Conservation (phyloP, 2,888 invertebrate species). For the Synanthedon myopaeformis region DNA sequence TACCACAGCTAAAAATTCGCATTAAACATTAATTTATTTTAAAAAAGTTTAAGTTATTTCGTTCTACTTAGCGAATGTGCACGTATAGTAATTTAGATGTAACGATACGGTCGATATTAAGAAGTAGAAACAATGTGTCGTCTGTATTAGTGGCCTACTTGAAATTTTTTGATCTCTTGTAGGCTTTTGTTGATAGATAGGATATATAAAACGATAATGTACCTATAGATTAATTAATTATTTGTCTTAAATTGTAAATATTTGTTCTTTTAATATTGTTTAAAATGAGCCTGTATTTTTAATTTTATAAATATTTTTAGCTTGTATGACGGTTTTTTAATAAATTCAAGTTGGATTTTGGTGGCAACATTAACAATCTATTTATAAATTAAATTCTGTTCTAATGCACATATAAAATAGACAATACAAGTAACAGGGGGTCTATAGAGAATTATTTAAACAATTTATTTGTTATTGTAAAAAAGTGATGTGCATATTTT, state of each 20-base stretch:
- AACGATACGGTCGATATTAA: conserved; percentile 43
- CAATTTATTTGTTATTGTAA: conserved; percentile 7
- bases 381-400: conserved; percentile 17
- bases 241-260: conserved; percentile 62
- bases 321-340: conserved; percentile 41
- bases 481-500: conserved; percentile 36
- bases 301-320: conserved; percentile 50
- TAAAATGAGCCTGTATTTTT: conserved; percentile 34
- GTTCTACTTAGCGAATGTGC: conserved; percentile 64
- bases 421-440: conserved; percentile 57
- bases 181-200: conserved; percentile 66
- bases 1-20: conserved; percentile 10
- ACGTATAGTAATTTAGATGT: conserved; percentile 56
- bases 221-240: conserved; percentile 58
- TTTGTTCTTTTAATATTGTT: conserved; percentile 52
- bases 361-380: conserved; percentile 45
- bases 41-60: conserved; percentile 60
- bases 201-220: conserved; percentile 41
- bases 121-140: conserved; percentile 59
- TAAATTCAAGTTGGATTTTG: conserved; percentile 58
- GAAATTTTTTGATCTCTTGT: conserved; percentile 50
- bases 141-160: conserved; percentile 59
- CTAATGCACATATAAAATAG: conserved; percentile 17
- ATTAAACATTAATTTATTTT: conserved; percentile 58
- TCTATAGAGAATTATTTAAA: conserved; percentile 22